Base-by-base conservation (phyloP, 1,140 invertebrate species). In the Drosophila obscura region DNA sequence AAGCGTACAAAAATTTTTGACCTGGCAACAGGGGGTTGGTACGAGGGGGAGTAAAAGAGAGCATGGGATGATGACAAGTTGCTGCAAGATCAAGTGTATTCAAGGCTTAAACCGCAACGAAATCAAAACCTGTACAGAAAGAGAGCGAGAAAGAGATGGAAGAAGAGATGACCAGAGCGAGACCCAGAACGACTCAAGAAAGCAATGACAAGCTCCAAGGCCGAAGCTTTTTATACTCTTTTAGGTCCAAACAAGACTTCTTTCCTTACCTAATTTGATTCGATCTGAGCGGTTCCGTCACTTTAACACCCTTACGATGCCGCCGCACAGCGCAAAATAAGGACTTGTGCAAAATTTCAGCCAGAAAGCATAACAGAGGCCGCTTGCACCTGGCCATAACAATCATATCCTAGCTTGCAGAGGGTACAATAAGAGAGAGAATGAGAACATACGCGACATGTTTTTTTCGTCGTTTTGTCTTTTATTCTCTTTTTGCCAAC, bases 41-140 rank as follows among this genome's bases (percentile, higher is more conserved):
- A 9, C 1, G 11, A 49, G 39, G 35, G 19, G 16, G 45, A 58
- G 26, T 2, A 24, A 15, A n/a, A 3, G 39, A 8, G 15, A 11
- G 43, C 13, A 19, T 46, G 31, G 53, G 35, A 59, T 71, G 71
- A 71, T 74, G 63, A 73, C 79, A 82, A 78, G 69, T 69, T 81
- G 80, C 75, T 75, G 80, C 80, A 81, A 77, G 78, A 79, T 71
- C 68, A 72, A 72, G 68, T 72, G 68, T 67, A 59, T 59, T 55
- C 53, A 15, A 65, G 45, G 57, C 16, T 39, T 44, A 46, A 72
- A 53, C 67, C 56, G 68, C 68, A 72, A 61, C 67, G 66, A 72
- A 72, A 72, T 72, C 68, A 67, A 72, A 72, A 72, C 67, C 65
- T 51, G 67, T 51, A 24, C 31, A 16, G 35, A 61, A 7, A 39